These are phyloP conservation scores for Galerucella calmariensis DNA, from an alignment of 2,888 invertebrate genomes.

Conservation along the genomic window DNA sequence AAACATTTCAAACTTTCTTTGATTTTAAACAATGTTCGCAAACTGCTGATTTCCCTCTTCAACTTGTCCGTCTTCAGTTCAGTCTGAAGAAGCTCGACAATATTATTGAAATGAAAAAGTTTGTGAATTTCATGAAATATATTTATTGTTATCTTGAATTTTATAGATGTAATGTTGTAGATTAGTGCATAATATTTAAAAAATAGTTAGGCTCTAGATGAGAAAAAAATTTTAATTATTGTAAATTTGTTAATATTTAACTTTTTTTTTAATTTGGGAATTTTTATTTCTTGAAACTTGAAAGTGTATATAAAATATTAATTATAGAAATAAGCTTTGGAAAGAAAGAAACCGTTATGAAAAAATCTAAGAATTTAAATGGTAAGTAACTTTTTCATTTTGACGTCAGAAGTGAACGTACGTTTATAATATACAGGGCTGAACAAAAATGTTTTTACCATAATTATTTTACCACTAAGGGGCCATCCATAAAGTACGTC, in stretches of 20 bases:
- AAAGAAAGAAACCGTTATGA: too few species aligned
- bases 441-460: too few species aligned
- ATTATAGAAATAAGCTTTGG: neutral
- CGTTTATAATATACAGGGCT: too few species aligned
- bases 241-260: constrained; percentile 37
- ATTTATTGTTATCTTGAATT: constrained; percentile 33
- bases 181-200: constrained; percentile 11
- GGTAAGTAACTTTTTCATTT: too few species aligned
- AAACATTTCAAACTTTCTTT: neutral
- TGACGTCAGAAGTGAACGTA: too few species aligned
- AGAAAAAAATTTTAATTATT: constrained; percentile 17
- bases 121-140: constrained; percentile 9
- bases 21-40: neutral
- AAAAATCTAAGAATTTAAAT: neutral
- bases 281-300: neutral
- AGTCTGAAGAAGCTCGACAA: constrained; percentile 34
- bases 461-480: too few species aligned
- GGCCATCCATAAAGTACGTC: too few species aligned
- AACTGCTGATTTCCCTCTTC: neutral
- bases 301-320: neutral
- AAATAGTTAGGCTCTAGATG: constrained; percentile 3
- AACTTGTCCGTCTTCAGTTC: constrained; percentile 38
- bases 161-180: constrained; percentile 28
- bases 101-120: constrained; percentile 18
- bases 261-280: neutral